Base-by-base conservation (phyloP, 2,888 invertebrate species). In the Callosobruchus maculatus region DNA sequence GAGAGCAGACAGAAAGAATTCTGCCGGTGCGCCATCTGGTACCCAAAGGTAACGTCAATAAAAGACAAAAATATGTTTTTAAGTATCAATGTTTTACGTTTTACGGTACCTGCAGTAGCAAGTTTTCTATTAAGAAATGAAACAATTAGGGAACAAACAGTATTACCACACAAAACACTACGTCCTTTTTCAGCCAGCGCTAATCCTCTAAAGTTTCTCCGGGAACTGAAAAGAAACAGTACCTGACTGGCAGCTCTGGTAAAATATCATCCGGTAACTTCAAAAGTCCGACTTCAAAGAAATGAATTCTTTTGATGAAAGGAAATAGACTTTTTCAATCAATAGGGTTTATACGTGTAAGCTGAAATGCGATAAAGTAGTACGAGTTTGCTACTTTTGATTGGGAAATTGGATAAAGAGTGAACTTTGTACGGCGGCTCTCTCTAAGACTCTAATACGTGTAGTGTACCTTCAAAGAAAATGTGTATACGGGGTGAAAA, bases 311-410 rank as follows among this genome's bases (percentile, higher is more conserved):
- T 82, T 82, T 82, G 81, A 70, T 73, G 74, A 82, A 78, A 78
- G 81, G 82, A 83, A 83, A 83, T 83, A 82, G 83, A 83, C 82
- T 83, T 83, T 83, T 82, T 82, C 83, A 83, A 83, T 82, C 83
- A 83, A 82, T 83, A 80, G 81, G 78, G 79, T 80, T 81, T 79
- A 78, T 77, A 49, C 49, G 49, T 49, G 49, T 49, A 49, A 49
- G 49, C 78, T 49, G 49, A 49, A 49, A 49, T 49, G 49, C 49
- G 49, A 49, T 49, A 49, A 49, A 49, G 49, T 49, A 49, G 49
- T 49, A 18, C 49, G 49, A 49, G 49, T 49, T 49, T 49, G 49
- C 49, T 49, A 49, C 49, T 49, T 49, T 49, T 49, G 49, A 49
- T 49, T 49, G 49, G 49, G 49, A 49, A 49, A 49, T 49, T 49